Percentiles rank a stretch among this genome's conserved stretches.
Conservation (phyloP, 2,888 invertebrate species). For the Philonicus albiceps region DNA sequence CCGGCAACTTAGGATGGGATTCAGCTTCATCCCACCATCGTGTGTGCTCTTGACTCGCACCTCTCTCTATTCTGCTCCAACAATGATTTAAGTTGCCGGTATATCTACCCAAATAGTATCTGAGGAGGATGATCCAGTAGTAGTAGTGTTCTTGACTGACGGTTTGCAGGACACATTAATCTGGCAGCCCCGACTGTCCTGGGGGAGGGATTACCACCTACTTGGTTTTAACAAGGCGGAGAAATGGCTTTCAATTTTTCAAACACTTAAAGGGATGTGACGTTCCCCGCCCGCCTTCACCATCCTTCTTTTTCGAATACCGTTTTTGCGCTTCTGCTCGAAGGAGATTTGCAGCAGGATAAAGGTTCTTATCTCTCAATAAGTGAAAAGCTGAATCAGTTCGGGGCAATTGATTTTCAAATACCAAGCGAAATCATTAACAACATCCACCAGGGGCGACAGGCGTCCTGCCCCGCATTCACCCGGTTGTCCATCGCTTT, state of each 20-base stretch:
- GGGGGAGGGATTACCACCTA: slow-evolving; percentile 10
- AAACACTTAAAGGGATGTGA: slow-evolving; percentile 32
- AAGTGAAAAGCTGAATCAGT: slow-evolving; percentile 42
- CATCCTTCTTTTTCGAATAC: neutral
- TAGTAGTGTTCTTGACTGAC: neutral
- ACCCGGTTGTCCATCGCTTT: neutral
- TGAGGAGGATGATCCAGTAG: neutral
- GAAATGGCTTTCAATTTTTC: slow-evolving; percentile 39
- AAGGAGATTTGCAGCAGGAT: slow-evolving; percentile 25
- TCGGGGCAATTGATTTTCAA: slow-evolving; percentile 40
- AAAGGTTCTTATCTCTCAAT: slow-evolving; percentile 38
- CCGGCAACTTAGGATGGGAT: neutral
- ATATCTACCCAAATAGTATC: neutral
- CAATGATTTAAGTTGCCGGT: slow-evolving; percentile 1
- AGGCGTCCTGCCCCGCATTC: neutral
- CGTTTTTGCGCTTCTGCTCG: neutral
- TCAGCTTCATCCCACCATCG: neutral
- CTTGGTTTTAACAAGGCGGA: neutral
- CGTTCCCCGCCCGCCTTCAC: neutral
- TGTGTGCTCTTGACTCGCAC: neutral
- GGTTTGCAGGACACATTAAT: neutral
- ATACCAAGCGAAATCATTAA: slow-evolving; percentile 17
- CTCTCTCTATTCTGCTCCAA: neutral
- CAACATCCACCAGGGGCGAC: neutral
- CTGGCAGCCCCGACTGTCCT: neutral